Evolutionary conservation across 1,140 invertebrate species (phyloP), one percentile per base, ranked within the genome.

Genomic region (Aporrectodea caliginosa): DNA sequence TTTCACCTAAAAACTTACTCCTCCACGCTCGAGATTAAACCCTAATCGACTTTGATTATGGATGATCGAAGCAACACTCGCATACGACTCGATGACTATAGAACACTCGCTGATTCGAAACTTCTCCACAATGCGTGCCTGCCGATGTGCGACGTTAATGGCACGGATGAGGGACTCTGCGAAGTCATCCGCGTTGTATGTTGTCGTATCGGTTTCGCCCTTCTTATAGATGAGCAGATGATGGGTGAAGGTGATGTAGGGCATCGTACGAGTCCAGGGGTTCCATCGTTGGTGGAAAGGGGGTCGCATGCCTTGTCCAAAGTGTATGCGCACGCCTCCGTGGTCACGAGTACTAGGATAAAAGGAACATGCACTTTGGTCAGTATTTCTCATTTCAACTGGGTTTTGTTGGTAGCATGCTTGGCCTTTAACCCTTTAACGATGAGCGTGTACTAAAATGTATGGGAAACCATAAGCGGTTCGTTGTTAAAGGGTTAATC

Each of bases 1-100:
- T n/a, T n/a, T n/a, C n/a, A n/a, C n/a, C n/a, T 91, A 95, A 86
- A 95, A 95, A 85, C 93, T 94, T 83, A 95, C 91, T 88, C 93
- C 93, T 74, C 93, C 93, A 81, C 94, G 90, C 69, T 94, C 92
- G 88, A 94, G 94, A 86, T 94, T 94, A 87, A 94, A 95, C 16
- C 94, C 94, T 83, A 95, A 89, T 74, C 91, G 90, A 82, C 93
- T 93, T 83, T 93, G 92, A 87, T 95, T 95, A 85, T 94, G 93
- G n/a, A 95, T 90, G 22, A 94, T 85, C 1, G 94, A 93, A 2
- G 92, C 90, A 29, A 95, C 82, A 16, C 93, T 93, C 0, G 93
- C 89, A 83, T 95, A 95, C 86, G 92, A 94, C 84, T 94, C 92
- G 78, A 95, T 91, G 6, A 94, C 85, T 68, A 95, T 93, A 1